A percentile compares a stretch with the other conserved stretches of the same genome.
Evolutionary conservation across 2,113 vertebrate genomes (phyloP).

Genomic region (Tiliqua scincoides): DNA sequence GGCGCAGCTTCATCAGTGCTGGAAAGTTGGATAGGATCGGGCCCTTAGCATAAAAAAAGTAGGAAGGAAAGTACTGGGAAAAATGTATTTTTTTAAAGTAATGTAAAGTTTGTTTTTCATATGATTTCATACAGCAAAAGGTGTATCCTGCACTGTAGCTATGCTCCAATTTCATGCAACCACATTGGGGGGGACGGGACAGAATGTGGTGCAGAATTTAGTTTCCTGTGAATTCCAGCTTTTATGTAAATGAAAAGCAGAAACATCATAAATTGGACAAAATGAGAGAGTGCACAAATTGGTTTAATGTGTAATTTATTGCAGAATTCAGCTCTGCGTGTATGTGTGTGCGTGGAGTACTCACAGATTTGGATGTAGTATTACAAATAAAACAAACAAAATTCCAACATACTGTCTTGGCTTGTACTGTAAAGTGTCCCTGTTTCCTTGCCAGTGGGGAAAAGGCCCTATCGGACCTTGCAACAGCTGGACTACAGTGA

Average conservation of each 20-base stretch:
- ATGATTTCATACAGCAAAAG: rapidly evolving
- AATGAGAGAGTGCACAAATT: neutral
- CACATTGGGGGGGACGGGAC: neutral
- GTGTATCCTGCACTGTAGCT: neutral
- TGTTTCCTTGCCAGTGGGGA: slow-evolving; percentile 65
- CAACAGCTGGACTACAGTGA: slow-evolving; percentile 81
- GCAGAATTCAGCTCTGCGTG: neutral
- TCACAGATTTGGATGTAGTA: neutral
- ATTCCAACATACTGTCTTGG: slow-evolving; percentile 40
- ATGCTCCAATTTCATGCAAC: neutral
- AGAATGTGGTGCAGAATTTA: neutral
- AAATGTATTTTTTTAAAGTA: neutral
- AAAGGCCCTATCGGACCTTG: slow-evolving; percentile 72
- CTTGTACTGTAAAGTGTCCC: slow-evolving; percentile 71
- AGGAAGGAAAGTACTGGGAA: neutral
- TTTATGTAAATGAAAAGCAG: neutral
- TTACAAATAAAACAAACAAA: neutral
- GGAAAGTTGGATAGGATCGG: no score
- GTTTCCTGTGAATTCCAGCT: neutral
- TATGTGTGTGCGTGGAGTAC: neutral
- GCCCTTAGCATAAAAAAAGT: neutral
- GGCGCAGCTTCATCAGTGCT: no score
- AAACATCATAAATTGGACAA: neutral
- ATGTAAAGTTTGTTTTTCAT: no score
- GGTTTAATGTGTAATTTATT: neutral